Evolutionary conservation across 92 coral and sea anemone genomes (phyloP).

Genomic region (Desmophyllum pertusum): DNA sequence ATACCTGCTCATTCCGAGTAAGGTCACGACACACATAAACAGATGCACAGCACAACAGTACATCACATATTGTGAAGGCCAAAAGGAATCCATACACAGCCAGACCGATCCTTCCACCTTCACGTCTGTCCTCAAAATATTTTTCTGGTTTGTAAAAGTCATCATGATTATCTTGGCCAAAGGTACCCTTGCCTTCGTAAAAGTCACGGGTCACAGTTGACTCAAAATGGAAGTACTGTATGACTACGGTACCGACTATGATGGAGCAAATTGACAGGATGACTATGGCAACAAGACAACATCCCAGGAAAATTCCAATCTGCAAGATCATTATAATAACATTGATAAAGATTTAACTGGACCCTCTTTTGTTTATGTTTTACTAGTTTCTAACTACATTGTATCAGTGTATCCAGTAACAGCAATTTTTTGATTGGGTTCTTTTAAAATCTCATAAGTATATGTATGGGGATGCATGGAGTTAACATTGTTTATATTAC

Average conservation of each 20-base stretch:
- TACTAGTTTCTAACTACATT: background rate
- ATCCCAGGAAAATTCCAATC: conserved; percentile 75
- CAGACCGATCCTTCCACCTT: conserved; percentile 55
- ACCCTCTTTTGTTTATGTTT: background rate
- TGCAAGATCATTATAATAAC: background rate
- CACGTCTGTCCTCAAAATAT: conserved; percentile 63
- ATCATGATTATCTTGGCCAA: conserved; percentile 19
- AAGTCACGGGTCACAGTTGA: conserved; percentile 58
- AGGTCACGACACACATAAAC: conserved; percentile 62
- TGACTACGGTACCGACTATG: conserved; percentile 64
- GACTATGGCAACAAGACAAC: conserved; percentile 67
- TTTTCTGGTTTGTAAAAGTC: conserved; percentile 53
- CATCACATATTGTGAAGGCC: conserved; percentile 54
- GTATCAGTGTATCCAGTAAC: no score
- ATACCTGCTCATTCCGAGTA: conserved; percentile 56
- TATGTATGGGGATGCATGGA: no score
- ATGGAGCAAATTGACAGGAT: conserved; percentile 63
- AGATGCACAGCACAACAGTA: conserved; percentile 44
- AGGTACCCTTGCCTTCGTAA: conserved; percentile 58
- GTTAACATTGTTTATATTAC: no score
- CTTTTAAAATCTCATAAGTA: no score
- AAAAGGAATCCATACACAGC: conserved; percentile 65
- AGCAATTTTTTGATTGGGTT: no score
- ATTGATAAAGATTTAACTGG: background rate
- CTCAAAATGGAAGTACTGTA: conserved; percentile 66